These are phyloP conservation scores for Centropristis striata DNA, from an alignment of 2,113 vertebrate genomes.

Conservation along the genomic window DNA sequence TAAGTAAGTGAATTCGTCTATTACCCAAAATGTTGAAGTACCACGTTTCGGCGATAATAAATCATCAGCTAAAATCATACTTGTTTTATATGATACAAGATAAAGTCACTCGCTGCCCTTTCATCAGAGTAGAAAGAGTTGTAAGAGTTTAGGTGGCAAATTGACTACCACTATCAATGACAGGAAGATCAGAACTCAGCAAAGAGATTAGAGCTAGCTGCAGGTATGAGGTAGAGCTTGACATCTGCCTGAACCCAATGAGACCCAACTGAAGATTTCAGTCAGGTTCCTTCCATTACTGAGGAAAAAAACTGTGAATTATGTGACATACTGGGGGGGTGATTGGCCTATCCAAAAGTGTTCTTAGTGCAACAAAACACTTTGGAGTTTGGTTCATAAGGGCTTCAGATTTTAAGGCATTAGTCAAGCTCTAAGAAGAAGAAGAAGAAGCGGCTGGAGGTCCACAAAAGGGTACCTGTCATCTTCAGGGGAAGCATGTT, in stretches of 20 bases:
- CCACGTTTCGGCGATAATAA: not conserved
- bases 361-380: not conserved
- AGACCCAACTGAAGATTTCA: conserved; percentile 29
- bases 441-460: conserved; percentile 32
- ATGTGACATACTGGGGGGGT: not conserved
- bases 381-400: conserved; percentile 40
- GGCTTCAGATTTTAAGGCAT: conserved; percentile 56
- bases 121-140: conserved; percentile 3
- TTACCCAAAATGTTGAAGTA: not conserved
- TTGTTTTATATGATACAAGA: conserved; percentile 54
- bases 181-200: conserved; percentile 28
- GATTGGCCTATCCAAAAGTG: not conserved
- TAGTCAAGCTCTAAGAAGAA: conserved; percentile 72
- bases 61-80: not conserved
- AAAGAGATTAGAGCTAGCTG: conserved; percentile 27
- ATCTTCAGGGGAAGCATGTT: conserved; percentile 97
- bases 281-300: conserved; percentile 2
- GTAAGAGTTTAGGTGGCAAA: conserved; percentile 16
- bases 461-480: conserved; percentile 92
- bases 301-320: not conserved
- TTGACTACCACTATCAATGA: conserved; percentile 31
- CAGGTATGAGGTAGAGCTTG: conserved; percentile 59
- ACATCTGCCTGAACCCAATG: conserved; percentile 64
- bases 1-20: not conserved
- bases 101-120: conserved; percentile 49